A percentile compares a stretch with the other conserved stretches of the same genome.
Conservation (phyloP, 2,797 vertebrate genomes). For the Pantherophis alleghaniensis region DNA sequence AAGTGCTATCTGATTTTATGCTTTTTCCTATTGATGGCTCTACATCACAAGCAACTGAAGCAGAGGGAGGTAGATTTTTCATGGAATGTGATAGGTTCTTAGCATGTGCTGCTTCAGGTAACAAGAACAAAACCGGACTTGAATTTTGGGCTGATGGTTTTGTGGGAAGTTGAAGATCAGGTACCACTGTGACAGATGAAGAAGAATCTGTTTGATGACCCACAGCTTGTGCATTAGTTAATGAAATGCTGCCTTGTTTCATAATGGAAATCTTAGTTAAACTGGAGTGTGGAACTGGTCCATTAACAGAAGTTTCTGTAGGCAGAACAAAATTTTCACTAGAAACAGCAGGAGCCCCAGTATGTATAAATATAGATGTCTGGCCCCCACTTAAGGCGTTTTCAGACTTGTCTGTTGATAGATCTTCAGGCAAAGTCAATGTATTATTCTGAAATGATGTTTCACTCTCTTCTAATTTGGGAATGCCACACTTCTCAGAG, state of each 20-base stretch:
- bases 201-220: constrained; percentile 81
- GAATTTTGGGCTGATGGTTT: constrained; percentile 84
- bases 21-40: constrained; percentile 78
- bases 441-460: constrained; percentile 81
- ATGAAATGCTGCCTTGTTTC: constrained; percentile 86
- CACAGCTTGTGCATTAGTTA: constrained; percentile 83
- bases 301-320: constrained; percentile 94
- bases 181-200: constrained; percentile 83
- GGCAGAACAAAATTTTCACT: constrained; percentile 86
- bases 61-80: constrained; percentile 85
- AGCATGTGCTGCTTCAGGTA: constrained; percentile 86
- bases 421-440: constrained; percentile 81
- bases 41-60: constrained; percentile 80
- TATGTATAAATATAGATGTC: constrained; percentile 87
- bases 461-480: constrained; percentile 83
- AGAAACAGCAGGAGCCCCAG: constrained; percentile 88
- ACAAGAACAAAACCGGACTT: constrained; percentile 83
- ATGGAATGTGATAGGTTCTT: constrained; percentile 84
- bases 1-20: constrained; percentile 81
- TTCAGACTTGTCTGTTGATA: constrained; percentile 86
- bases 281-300: constrained; percentile 94
- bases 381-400: constrained; percentile 97
- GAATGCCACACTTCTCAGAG: constrained; percentile 80
- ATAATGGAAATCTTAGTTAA: constrained; percentile 87
- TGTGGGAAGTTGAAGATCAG: constrained; percentile 81